A percentile compares a stretch with the other conserved stretches of the same genome.
Evolutionary conservation across 2,888 invertebrate genomes (phyloP).

Genomic region (Cantharis flavilabris): DNA sequence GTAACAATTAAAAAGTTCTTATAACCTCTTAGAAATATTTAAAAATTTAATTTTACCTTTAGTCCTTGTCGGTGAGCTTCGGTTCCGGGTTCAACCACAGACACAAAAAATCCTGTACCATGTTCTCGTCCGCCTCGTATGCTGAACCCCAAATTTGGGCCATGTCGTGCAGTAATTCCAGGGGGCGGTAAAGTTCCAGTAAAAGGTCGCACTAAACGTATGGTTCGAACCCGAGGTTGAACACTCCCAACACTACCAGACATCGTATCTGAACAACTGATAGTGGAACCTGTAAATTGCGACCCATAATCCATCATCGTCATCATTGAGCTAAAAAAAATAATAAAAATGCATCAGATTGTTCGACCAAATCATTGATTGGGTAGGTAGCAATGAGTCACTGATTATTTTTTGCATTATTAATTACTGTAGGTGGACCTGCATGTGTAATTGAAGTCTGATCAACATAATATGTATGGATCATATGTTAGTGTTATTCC

Average conservation of each 20-base stretch:
- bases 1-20: neutral
- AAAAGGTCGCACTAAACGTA: constrained; percentile 61
- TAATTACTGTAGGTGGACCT: neutral
- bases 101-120: constrained; percentile 90
- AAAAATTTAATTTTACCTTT: constrained; percentile 65
- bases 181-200: constrained; percentile 52
- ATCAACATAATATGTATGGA: neutral
- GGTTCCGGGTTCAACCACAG: constrained; percentile 83
- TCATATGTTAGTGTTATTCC: neutral
- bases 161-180: constrained; percentile 59
- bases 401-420: neutral
- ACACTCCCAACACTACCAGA: constrained; percentile 57
- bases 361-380: neutral
- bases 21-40: neutral
- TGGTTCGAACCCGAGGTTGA: constrained; percentile 63
- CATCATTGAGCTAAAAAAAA: constrained; percentile 29
- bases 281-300: constrained; percentile 49
- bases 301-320: constrained; percentile 47
- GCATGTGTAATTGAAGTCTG: neutral
- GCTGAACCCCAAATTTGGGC: constrained; percentile 79
- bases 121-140: constrained; percentile 88
- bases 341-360: constrained; percentile 2
- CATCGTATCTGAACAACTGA: constrained; percentile 52
- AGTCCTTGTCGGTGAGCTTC: constrained; percentile 87
- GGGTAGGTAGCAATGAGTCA: neutral